Base-by-base conservation (phyloP, 1,140 invertebrate species). In the Orchestia grillus region DNA sequence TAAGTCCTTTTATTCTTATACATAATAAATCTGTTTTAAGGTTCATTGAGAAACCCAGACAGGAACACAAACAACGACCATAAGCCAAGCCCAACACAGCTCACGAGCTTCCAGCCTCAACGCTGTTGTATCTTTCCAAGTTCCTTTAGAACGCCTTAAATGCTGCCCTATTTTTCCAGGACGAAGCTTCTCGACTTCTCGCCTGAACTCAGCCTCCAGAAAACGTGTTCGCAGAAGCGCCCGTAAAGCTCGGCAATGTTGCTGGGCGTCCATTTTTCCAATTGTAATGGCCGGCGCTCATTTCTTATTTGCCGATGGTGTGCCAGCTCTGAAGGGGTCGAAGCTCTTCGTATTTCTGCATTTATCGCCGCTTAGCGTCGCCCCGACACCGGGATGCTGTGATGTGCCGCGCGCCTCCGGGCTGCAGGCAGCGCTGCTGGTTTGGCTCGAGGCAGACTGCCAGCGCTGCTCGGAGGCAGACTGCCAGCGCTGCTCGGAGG, bases 301-400 rank as follows among this genome's bases (percentile, higher is more conserved):
- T 91, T 91, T 44, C 88, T 91, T 91, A 43, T 42, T 42, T 44
- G 88, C 41, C 41, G 41, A 43, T 91, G 44, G 88, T 15, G 41
- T 28, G 88, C 88, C 41, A 43, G 88, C 41, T 43, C 88, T 91
- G 41, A 91, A 91, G 88, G 23, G 44, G 23, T 44, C 23, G 88
- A 43, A 43, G 88, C 41, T 44, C 44, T 91, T 44, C 88, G 88
- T 91, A 91, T 91, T 91, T 91, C 88, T 91, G 44, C 88, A 91
- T 91, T 91, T 91, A 91, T 91, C 88, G 88, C 11, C 44, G 4
- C 44, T 91, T 91, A 91, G 44, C 88, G 88, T 91, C 88, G 11
- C 44, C 0, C 41, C 88, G 28, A 91, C 88, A 91, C 41, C 6
- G 41, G 88, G 15, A 91, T 42, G 88, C 88, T 44, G 41, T 4